These are phyloP conservation scores for Patiria miniata DNA, from an alignment of 35 echinoderm and acorn worm species.

Conservation along the genomic window DNA sequence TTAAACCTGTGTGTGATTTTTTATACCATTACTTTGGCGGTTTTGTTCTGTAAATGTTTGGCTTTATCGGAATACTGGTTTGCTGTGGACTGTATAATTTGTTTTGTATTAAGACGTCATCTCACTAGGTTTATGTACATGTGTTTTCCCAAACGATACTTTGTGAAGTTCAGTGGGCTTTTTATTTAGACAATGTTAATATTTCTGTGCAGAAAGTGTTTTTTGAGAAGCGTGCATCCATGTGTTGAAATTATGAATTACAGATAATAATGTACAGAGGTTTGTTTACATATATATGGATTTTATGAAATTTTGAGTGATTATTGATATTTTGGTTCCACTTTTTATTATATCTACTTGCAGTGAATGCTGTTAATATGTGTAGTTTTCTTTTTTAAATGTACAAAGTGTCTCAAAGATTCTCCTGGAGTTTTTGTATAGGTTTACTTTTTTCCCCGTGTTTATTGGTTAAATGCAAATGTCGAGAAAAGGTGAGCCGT, in stretches of 20 bases:
- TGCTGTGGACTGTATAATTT: slow-evolving; percentile 18
- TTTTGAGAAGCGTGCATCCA: too few relatives aligned
- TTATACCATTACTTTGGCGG: slow-evolving; percentile 13
- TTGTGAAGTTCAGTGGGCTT: too few relatives aligned
- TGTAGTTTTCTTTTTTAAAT: too few relatives aligned
- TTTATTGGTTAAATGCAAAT: too few relatives aligned
- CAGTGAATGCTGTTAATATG: too few relatives aligned
- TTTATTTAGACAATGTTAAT: too few relatives aligned
- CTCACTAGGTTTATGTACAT: neutral
- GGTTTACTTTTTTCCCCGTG: too few relatives aligned
- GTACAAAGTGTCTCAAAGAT: too few relatives aligned
- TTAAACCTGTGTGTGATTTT: slow-evolving; percentile 16
- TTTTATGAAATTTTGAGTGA: slow-evolving; percentile 8
- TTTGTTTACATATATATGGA: neutral
- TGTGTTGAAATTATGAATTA: too few relatives aligned
- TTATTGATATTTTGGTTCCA: neutral
- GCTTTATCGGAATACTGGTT: neutral
- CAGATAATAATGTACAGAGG: slow-evolving; percentile 13
- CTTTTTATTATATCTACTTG: neutral
- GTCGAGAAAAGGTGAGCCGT: too few relatives aligned
- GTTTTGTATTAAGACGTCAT: neutral
- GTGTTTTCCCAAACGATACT: neutral
- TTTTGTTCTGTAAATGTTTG: neutral
- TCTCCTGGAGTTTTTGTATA: too few relatives aligned
- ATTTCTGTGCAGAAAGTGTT: too few relatives aligned